Percentiles rank a stretch among this genome's conserved stretches.
Conservation (phyloP, 2,888 invertebrate genomes). For the Drosophila pseudotakahashii region DNA sequence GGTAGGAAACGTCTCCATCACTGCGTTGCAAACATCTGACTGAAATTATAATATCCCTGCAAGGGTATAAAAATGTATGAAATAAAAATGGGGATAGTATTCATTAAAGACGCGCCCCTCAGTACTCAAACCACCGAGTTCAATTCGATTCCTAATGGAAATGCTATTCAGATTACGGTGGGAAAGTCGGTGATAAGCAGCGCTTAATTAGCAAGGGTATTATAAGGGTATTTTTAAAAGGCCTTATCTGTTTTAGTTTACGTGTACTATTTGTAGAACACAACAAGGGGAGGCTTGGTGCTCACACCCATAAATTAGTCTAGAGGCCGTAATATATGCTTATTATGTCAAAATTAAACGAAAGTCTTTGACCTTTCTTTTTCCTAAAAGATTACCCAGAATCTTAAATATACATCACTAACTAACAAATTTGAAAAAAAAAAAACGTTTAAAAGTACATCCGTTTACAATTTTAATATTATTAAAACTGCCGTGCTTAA, state of each 20-base stretch:
- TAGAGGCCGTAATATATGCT: conserved; percentile 1
- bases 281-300: background rate
- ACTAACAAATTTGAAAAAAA: background rate
- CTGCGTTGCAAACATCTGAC: too few species aligned
- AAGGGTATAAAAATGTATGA: too few species aligned
- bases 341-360: conserved; percentile 21
- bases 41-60: too few species aligned
- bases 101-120: conserved; percentile 16
- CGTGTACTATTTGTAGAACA: background rate
- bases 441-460: background rate
- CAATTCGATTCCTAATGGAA: background rate
- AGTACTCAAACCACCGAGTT: background rate
- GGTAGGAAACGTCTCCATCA: too few species aligned
- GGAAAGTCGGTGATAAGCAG: conserved; percentile 17
- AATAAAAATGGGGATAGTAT: background rate
- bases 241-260: background rate
- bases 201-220: conserved; percentile 30
- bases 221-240: conserved; percentile 25
- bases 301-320: conserved; percentile 23
- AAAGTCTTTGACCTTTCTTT: background rate
- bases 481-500: background rate
- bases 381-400: background rate
- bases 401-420: background rate
- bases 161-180: background rate
- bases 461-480: background rate